phyloP scores from a whole-genome alignment of 2,113 vertebrate species.

The Ahaetulla prasina region DNA sequence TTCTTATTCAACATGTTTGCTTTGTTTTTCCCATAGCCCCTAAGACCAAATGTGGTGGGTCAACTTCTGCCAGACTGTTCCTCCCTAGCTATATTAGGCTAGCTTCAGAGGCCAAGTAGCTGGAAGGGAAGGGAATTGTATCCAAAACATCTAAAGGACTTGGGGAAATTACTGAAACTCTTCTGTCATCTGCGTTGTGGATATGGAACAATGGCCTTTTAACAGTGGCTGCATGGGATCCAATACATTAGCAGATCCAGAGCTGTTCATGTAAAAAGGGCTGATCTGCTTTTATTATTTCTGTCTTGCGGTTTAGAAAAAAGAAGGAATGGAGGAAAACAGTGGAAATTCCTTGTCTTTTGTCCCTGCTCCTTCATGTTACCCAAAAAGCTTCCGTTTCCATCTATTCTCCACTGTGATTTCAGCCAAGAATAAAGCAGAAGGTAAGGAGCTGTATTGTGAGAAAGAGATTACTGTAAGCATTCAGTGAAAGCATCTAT shows the following conservation, averaged over 20 bases:
- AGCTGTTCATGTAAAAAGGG: neutral
- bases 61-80: neutral
- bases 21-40: neutral
- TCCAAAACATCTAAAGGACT: neutral
- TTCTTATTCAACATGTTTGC: neutral
- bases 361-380: neutral
- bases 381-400: neutral
- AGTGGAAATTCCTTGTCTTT: neutral
- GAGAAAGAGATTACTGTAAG: neutral
- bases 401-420: neutral
- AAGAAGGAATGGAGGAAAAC: no score
- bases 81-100: neutral
- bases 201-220: neutral
- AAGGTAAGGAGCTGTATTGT: neutral
- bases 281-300: neutral
- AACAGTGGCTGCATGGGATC: neutral
- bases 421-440: neutral
- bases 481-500: neutral
- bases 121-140: neutral
- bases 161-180: neutral
- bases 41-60: neutral
- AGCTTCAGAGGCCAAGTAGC: neutral
- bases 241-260: neutral
- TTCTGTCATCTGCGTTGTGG: neutral
- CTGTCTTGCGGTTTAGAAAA: neutral